A percentile compares a stretch with the other conserved stretches of the same genome.
Evolutionary conservation across 2,888 invertebrate genomes (phyloP).

Genomic region (Poecilus cupreus): DNA sequence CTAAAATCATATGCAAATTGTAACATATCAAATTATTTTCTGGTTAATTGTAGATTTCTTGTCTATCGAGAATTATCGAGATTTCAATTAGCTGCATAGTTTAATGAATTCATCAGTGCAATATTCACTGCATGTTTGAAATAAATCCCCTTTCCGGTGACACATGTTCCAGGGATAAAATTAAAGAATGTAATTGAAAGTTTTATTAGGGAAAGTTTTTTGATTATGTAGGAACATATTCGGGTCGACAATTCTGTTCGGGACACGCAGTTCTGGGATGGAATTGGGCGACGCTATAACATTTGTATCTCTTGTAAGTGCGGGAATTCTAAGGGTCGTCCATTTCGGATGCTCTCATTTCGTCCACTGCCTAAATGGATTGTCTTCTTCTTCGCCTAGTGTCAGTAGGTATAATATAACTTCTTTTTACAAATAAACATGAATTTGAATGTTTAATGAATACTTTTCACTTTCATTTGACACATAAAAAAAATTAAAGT

Average conservation of each 20-base stretch:
- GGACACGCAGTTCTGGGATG: not conserved
- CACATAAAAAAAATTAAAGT: no score
- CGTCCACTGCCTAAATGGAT: no score
- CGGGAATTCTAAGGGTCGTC: not conserved
- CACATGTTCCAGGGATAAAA: not conserved
- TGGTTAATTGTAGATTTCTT: constrained; percentile 32
- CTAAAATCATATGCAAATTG: constrained; percentile 28
- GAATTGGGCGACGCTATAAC: constrained; percentile 17
- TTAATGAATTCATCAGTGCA: constrained; percentile 23
- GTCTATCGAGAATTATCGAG: constrained; percentile 17
- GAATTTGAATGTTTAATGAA: no score
- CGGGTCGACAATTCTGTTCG: constrained; percentile 3
- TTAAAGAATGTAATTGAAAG: constrained; percentile 26
- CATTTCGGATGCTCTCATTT: no score
- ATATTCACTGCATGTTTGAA: constrained; percentile 8
- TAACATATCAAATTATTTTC: constrained; percentile 38
- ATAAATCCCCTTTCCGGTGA: not conserved
- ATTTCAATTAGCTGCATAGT: constrained; percentile 7
- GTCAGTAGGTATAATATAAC: no score
- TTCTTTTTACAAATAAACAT: no score
- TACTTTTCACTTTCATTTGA: no score
- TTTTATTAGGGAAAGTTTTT: constrained; percentile 20
- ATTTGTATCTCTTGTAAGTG: constrained; percentile 38
- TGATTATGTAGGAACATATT: constrained; percentile 38
- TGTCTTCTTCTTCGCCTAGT: no score